Base-by-base conservation (phyloP, 1,140 invertebrate species). In the Colletes latitarsis region DNA sequence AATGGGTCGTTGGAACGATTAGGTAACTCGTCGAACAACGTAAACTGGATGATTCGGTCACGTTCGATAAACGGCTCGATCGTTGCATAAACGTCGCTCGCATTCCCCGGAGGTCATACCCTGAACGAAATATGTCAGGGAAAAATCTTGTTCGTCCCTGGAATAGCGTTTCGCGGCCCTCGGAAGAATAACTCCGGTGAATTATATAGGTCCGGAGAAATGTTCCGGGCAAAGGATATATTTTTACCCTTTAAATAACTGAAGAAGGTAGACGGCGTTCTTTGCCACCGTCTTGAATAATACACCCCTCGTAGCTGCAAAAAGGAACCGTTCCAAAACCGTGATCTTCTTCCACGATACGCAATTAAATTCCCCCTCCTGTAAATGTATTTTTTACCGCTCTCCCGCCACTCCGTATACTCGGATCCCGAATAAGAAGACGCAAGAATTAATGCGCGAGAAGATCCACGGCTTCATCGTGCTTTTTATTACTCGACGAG, bases 241-340 rank as follows among this genome's bases (percentile, higher is more conserved):
- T 82, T 85, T 82, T 82, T 77, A 86, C 83, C 84, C 80, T 67
- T 85, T 86, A 85, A 86, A 86, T 86, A 82, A 85, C 60, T 66
- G 73, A 85, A 62, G 67, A 82, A 82, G 84, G 83, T 82, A 75
- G 71, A 75, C 70, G 80, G 63, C 67, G 63, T 77, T 86, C 74
- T 68, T 79, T 70, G 74, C 83, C 53, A 64, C 71, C 83, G 79
- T 72, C 57, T 78, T 85, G 84, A 85, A 85, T 85, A 85, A 85
- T 85, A 85, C 64, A 85, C 83, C 62, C 66, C 78, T 53, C 66
- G 78, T 68, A 58, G 19, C 43, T 57, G 81, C 64, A 41, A 52
- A 67, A 80, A 71, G 81, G 67, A 82, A 82, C 43, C 67, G 30
- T 77, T 49, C 64, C 74, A 43, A 77, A 77, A 52, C 77, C 52